A percentile compares a stretch with the other conserved stretches of the same genome.
phyloP scores from a whole-genome alignment of 2,113 vertebrate genomes.

The Burhinus oedicnemus region DNA sequence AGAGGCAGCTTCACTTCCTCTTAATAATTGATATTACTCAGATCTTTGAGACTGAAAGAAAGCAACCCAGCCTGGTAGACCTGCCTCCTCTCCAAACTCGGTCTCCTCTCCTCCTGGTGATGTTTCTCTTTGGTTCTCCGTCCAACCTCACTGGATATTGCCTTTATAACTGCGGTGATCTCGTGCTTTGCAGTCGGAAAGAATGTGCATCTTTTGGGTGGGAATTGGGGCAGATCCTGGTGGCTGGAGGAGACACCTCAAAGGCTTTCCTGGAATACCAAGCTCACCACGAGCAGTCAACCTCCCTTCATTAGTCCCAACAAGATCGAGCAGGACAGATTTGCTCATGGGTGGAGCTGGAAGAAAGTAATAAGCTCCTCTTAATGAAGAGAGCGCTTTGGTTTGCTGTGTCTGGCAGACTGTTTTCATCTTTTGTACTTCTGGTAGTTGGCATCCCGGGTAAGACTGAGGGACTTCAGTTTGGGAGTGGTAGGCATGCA shows the following conservation, averaged over 20 bases:
- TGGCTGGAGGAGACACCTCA: background rate
- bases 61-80: background rate
- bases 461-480: constrained; percentile 10
- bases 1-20: background rate
- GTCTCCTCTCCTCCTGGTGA: background rate
- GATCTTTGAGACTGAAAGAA: background rate
- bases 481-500: constrained; percentile 54
- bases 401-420: constrained; percentile 36
- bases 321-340: background rate
- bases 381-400: constrained; percentile 13
- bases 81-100: background rate
- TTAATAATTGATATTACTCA: background rate
- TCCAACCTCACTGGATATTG: background rate
- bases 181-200: background rate
- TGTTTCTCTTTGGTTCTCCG: background rate
- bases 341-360: constrained; percentile 21
- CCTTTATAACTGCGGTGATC: background rate
- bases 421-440: constrained; percentile 43
- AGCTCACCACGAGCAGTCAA: background rate
- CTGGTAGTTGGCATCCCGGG: background rate
- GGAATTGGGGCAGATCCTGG: background rate
- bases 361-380: constrained; percentile 10
- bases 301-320: background rate
- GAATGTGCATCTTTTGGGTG: background rate
- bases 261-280: background rate